These are phyloP conservation scores for Capromys pilorides DNA, from an alignment of 2,797 vertebrate genomes.

Conservation along the genomic window DNA sequence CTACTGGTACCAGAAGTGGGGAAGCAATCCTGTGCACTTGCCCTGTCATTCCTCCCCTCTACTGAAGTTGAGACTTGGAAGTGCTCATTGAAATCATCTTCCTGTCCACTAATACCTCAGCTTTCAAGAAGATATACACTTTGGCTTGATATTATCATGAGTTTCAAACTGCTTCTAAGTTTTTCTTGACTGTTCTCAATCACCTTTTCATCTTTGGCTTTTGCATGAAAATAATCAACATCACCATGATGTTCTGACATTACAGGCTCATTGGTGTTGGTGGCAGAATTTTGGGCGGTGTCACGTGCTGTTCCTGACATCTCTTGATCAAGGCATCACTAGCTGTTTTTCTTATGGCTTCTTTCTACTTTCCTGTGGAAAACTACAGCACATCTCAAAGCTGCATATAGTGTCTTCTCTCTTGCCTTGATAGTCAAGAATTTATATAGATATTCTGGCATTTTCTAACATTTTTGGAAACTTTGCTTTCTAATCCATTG, in stretches of 20 bases:
- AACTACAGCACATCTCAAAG: background rate
- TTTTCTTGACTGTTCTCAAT: background rate
- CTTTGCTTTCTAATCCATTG: conserved; percentile 15
- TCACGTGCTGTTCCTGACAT: background rate
- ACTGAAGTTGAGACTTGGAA: background rate
- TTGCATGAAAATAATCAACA: background rate
- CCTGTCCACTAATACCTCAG: background rate
- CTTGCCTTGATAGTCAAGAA: background rate
- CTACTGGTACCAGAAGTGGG: background rate
- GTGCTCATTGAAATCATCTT: background rate
- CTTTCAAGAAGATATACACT: background rate
- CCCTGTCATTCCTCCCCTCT: background rate
- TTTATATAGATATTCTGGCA: background rate
- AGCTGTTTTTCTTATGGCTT: background rate
- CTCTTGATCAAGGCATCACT: background rate
- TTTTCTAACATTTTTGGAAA: background rate
- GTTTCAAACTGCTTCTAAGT: background rate
- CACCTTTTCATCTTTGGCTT: background rate
- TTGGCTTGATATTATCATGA: background rate
- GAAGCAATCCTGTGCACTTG: background rate
- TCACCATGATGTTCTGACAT: background rate
- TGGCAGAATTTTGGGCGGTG: background rate
- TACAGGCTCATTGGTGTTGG: background rate
- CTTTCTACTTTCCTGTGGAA: background rate
- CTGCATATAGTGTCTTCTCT: background rate